Conservation (phyloP, 2,113 vertebrate species). For the Aix galericulata region DNA sequence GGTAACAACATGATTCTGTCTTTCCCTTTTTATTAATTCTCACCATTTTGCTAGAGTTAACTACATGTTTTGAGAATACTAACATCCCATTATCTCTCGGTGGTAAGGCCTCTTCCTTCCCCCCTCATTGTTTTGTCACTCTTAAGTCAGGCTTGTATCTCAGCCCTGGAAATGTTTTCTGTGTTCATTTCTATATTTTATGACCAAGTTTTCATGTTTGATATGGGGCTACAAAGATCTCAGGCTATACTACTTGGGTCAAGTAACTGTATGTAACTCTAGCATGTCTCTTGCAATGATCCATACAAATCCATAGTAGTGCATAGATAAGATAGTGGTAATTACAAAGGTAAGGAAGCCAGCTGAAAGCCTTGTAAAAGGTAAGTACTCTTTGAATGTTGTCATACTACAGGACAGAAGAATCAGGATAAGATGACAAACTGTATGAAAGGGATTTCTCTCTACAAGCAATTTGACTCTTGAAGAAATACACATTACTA, state of each 20-base stretch:
- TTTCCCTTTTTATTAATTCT: neutral
- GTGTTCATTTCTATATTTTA: neutral
- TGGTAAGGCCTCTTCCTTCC: neutral
- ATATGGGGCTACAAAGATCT: neutral
- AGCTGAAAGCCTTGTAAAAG: neutral
- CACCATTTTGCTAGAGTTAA: neutral
- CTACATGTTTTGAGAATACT: neutral
- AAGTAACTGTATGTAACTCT: too few species aligned
- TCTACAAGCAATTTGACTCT: neutral
- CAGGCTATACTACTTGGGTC: neutral
- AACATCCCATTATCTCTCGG: neutral
- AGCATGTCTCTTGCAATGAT: fast-evolving
- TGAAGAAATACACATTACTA: neutral
- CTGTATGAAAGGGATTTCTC: neutral
- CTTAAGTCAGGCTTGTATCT: neutral
- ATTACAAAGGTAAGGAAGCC: neutral
- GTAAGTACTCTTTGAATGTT: neutral
- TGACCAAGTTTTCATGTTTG: fast-evolving
- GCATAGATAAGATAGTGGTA: neutral
- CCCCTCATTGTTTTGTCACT: neutral
- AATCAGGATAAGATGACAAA: neutral
- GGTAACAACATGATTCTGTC: neutral
- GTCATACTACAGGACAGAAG: neutral
- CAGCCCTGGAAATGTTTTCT: neutral
- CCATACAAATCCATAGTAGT: neutral